These are phyloP conservation scores for Chrysocyon brachyurus DNA, from an alignment of 2,797 vertebrate species.

Conservation along the genomic window DNA sequence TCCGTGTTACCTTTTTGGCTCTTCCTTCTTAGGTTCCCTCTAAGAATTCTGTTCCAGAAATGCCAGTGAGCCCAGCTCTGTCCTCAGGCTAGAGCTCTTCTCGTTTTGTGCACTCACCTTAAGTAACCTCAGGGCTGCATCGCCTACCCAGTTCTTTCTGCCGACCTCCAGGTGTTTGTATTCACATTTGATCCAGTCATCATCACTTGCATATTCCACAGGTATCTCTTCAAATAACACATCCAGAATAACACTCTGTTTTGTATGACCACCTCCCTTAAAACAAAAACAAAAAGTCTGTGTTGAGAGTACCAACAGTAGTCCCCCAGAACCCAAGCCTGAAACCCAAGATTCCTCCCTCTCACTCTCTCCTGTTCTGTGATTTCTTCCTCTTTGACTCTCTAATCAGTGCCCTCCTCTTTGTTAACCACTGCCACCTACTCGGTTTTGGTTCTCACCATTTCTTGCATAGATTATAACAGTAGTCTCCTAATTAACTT, in stretches of 20 bases:
- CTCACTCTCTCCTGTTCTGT: background rate
- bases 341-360: background rate
- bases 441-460: conserved; percentile 1
- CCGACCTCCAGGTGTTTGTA: background rate
- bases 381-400: background rate
- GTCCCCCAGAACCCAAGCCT: background rate
- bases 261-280: background rate
- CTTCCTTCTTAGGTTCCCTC: background rate
- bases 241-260: conserved; percentile 36
- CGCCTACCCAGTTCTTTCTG: background rate
- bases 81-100: background rate
- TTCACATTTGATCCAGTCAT: conserved; percentile 29
- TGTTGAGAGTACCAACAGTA: background rate
- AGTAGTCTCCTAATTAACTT: background rate
- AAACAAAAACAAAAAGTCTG: background rate
- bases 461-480: background rate
- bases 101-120: background rate
- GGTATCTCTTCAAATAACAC: conserved; percentile 24
- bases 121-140: background rate
- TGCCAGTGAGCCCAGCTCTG: background rate
- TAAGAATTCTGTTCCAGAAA: background rate
- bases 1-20: background rate
- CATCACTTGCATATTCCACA: background rate
- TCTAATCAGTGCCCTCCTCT: background rate
- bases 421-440: conserved; percentile 3